Conservation (phyloP, 2,113 vertebrate genomes). For the Neogobius melanostomus region DNA sequence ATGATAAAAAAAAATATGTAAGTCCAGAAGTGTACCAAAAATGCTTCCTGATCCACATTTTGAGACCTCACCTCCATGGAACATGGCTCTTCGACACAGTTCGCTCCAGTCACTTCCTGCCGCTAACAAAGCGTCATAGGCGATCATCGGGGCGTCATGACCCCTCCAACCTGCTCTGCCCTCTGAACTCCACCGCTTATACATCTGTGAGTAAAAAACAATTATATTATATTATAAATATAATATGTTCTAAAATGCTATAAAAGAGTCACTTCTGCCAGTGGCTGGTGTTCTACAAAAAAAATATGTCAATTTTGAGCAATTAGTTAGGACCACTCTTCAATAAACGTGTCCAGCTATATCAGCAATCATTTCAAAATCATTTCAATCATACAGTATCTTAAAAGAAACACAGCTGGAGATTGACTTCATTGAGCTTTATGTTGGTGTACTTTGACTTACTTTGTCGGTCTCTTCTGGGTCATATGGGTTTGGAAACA, state of each 20-base stretch:
- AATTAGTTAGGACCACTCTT: neutral
- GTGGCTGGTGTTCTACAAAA: too few relatives aligned
- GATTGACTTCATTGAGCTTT: too few relatives aligned
- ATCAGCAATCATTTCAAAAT: too few relatives aligned
- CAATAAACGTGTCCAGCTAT: too few relatives aligned
- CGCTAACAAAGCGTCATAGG: conserved; percentile 90
- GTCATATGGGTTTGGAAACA: conserved; percentile 82
- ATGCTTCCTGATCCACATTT: too few relatives aligned
- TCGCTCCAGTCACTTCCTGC: conserved; percentile 85
- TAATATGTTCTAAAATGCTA: too few relatives aligned
- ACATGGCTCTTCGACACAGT: conserved; percentile 90
- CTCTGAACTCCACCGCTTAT: conserved; percentile 94
- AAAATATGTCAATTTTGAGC: too few relatives aligned
- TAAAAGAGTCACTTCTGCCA: too few relatives aligned
- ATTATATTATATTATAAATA: neutral
- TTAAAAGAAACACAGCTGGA: too few relatives aligned
- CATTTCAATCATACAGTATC: too few relatives aligned
- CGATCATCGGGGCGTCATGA: conserved; percentile 96
- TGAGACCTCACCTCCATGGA: conserved; percentile 87
- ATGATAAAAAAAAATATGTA: too few relatives aligned
- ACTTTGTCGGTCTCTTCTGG: conserved; percentile 91
- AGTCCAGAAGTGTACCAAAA: too few relatives aligned
- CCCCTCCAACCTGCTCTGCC: conserved; percentile 87
- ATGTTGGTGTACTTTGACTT: conserved; percentile 3
- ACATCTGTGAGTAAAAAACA: conserved; percentile 73